Evolutionary conservation across 2,888 invertebrate species (phyloP).

Genomic region (Parapristionchus giblindavisi): DNA sequence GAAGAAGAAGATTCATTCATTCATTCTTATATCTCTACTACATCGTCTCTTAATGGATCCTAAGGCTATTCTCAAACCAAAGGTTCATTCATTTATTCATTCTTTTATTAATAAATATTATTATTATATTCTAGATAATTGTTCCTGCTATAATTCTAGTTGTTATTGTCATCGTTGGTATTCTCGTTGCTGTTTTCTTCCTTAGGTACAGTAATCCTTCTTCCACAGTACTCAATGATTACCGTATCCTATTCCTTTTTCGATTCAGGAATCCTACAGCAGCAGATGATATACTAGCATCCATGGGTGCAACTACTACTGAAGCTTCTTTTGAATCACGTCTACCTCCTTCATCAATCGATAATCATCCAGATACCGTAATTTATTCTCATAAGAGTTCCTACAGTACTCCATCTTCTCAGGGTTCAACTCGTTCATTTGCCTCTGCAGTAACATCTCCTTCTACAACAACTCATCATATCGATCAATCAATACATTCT

Average conservation of each 20-base stretch:
- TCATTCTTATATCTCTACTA: too few relatives aligned
- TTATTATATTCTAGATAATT: slow-evolving; percentile 7
- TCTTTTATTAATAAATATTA: neutral
- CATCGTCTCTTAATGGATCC: too few relatives aligned
- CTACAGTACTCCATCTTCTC: neutral
- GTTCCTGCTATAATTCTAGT: slow-evolving; percentile 19
- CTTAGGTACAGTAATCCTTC: slow-evolving; percentile 15
- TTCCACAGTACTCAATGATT: neutral
- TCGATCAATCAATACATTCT: slow-evolving; percentile 17
- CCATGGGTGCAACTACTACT: slow-evolving; percentile 14
- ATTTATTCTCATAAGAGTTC: neutral
- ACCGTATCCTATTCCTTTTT: neutral
- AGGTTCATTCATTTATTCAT: slow-evolving; percentile 8
- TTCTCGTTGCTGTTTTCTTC: slow-evolving; percentile 30
- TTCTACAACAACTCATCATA: neutral
- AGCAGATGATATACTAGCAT: slow-evolving; percentile 26
- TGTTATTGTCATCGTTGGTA: neutral
- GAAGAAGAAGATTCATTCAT: too few relatives aligned
- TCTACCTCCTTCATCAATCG: too few relatives aligned
- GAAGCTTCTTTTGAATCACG: slow-evolving; percentile 2
- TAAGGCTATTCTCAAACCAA: slow-evolving; percentile 6
- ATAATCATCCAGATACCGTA: neutral
- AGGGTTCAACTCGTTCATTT: slow-evolving; percentile 31
- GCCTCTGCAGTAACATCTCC: neutral
- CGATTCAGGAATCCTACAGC: slow-evolving; percentile 29